phyloP scores from a whole-genome alignment of 2,113 vertebrate species.

The Chloroceryle aenea region DNA sequence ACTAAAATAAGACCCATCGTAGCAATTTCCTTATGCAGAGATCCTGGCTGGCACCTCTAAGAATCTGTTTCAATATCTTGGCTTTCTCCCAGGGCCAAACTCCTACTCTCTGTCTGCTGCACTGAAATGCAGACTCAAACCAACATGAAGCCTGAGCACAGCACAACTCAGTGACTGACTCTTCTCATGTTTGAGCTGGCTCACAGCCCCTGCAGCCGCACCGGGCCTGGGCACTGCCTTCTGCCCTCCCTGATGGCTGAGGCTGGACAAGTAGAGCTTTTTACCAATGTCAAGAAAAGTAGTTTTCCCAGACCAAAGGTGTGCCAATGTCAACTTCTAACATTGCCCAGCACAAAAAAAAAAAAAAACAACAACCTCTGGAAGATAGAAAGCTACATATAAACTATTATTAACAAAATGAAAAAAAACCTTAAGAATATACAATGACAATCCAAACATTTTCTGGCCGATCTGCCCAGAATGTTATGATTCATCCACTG shows the following conservation, averaged over 20 bases:
- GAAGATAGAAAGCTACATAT: background rate
- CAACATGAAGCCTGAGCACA: background rate
- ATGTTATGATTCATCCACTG: background rate
- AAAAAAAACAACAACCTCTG: too few relatives aligned
- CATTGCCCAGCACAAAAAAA: background rate
- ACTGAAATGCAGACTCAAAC: background rate
- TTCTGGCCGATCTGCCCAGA: background rate
- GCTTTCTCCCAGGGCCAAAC: background rate
- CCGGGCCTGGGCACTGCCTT: background rate
- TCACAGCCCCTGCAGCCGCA: rapidly evolving
- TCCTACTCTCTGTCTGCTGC: background rate
- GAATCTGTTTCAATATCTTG: background rate
- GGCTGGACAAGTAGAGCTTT: background rate
- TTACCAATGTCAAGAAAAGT: background rate
- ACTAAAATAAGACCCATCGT: slow-evolving; percentile 20
- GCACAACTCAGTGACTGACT: rapidly evolving
- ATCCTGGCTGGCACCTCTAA: slow-evolving; percentile 50
- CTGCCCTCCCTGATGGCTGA: background rate
- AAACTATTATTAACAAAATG: background rate
- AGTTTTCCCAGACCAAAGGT: background rate
- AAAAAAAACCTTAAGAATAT: background rate
- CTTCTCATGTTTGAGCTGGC: background rate
- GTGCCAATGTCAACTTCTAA: background rate
- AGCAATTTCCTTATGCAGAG: slow-evolving; percentile 11
- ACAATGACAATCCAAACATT: background rate